Evolutionary conservation across 2,888 invertebrate species (phyloP).

Genomic region (Apodemia mormo): DNA sequence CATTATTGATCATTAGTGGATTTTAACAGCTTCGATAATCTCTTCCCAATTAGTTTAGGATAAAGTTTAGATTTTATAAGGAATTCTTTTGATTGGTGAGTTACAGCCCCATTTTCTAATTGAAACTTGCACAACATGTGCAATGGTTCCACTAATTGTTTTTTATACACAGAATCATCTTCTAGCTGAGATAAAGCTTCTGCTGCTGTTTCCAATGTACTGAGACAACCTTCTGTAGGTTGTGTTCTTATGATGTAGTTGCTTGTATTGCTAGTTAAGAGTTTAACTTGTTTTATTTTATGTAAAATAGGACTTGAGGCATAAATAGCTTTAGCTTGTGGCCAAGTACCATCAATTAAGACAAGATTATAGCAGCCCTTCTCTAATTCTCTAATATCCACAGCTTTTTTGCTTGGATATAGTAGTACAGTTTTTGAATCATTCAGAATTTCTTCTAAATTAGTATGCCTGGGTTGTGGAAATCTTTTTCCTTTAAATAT

Average conservation of each 20-base stretch:
- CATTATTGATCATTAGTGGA: constrained; percentile 56
- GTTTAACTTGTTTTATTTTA: constrained; percentile 89
- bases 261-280: constrained; percentile 87
- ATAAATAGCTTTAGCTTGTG: constrained; percentile 96
- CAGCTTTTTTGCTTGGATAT: constrained; percentile 89
- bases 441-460: constrained; percentile 84
- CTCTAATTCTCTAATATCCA: constrained; percentile 82
- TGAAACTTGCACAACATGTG: constrained; percentile 93
- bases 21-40: constrained; percentile 79
- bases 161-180: constrained; percentile 83
- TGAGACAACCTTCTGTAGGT: constrained; percentile 94
- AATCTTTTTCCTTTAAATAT: constrained; percentile 92
- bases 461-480: constrained; percentile 85
- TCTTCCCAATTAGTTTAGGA: constrained; percentile 90
- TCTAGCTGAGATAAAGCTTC: constrained; percentile 90
- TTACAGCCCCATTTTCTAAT: constrained; percentile 94
- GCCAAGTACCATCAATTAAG: constrained; percentile 97
- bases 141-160: constrained; percentile 88
- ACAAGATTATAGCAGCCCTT: constrained; percentile 87
- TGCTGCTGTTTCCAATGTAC: constrained; percentile 94
- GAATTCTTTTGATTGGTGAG: constrained; percentile 96
- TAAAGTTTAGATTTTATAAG: constrained; percentile 89
- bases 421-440: constrained; percentile 87
- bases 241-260: constrained; percentile 96
- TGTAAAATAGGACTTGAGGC: constrained; percentile 89